These are phyloP conservation scores for Piscicola geometra DNA, from an alignment of 2,888 invertebrate species.

Conservation along the genomic window DNA sequence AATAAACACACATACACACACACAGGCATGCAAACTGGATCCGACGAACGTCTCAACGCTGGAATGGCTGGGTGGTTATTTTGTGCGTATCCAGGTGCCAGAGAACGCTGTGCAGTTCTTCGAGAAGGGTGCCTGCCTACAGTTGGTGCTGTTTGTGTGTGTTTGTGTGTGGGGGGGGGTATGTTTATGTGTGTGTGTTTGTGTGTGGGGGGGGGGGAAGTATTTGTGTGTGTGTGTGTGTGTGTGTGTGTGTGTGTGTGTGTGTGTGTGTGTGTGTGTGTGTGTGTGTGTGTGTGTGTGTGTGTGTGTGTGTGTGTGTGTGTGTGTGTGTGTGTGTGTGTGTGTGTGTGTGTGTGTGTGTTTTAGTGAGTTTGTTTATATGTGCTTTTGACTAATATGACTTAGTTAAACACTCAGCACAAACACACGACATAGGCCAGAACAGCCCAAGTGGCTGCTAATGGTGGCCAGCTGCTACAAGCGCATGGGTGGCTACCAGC, in stretches of 20 bases:
- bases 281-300: not conserved
- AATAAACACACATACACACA: not conserved
- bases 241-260: not conserved
- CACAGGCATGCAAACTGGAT: slow-evolving; percentile 67
- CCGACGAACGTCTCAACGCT: slow-evolving; percentile 72
- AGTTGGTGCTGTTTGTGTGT: slow-evolving; percentile 46
- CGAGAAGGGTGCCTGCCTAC: slow-evolving; percentile 60
- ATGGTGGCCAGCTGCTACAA: slow-evolving; percentile 79
- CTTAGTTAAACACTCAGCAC: no score
- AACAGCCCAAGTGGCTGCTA: slow-evolving; percentile 77
- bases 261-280: not conserved
- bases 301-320: no score
- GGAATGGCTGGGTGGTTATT: slow-evolving; percentile 83
- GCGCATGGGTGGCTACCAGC: slow-evolving; percentile 76
- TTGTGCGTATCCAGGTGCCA: slow-evolving; percentile 78
- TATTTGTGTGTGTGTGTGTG: no score
- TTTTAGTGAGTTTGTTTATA: not conserved
- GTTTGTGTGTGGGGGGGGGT: no score
- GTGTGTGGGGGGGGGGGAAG: no score
- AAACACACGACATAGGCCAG: no score
- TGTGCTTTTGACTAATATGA: no score
- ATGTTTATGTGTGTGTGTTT: no score
- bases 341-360: no score
- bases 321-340: no score
- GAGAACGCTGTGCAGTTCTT: slow-evolving; percentile 78